Base-by-base conservation (phyloP, 2,888 invertebrate genomes). In the Mythimna albipuncta region DNA sequence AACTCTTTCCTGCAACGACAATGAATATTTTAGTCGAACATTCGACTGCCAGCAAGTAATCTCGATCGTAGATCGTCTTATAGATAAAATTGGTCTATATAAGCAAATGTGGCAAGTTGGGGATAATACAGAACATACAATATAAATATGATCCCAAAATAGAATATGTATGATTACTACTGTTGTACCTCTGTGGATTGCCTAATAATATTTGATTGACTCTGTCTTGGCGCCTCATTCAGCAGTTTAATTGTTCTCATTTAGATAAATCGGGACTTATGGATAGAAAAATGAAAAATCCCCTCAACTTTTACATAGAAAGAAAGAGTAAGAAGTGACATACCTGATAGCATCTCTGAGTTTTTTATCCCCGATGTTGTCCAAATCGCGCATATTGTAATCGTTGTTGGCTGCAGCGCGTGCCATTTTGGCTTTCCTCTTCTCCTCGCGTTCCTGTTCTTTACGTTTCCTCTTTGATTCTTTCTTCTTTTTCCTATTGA, bases 381-480 rank as follows among this genome's bases (percentile, higher is more conserved):
- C 97, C 80, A 97, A 92, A 54, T 97, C 97, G 47, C 97, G 97
- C 76, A 98, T 94, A 83, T 96, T 97, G 87, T 97, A 97, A 68
- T 97, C 97, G 74, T 91, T 94, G 83, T 96, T 96, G 38, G 96
- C 94, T 32, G 96, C 95, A 72, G 96, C 93, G 77, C 97, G 96
- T 61, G 97, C 95, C 85, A 97, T 93, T 85, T 97, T 97, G 47
- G 97, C 97, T 87, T 97, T 97, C 87, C 97, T 95, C 90, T 97
- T 97, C 89, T 98, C 97, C 85, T 98, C 98, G 70, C 97, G 96
- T 73, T 97, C 97, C 81, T 97, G 97, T 84, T 97, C 97, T 86
- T 98, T 98, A 75, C 97, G 97, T 92, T 98, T 97, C 90, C 98
- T 97, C 89, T 98, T 97, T 69, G 97, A 97, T 91, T 97, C 97